Base-by-base conservation (phyloP, 1,140 invertebrate genomes). In the Portunus trituberculatus region DNA sequence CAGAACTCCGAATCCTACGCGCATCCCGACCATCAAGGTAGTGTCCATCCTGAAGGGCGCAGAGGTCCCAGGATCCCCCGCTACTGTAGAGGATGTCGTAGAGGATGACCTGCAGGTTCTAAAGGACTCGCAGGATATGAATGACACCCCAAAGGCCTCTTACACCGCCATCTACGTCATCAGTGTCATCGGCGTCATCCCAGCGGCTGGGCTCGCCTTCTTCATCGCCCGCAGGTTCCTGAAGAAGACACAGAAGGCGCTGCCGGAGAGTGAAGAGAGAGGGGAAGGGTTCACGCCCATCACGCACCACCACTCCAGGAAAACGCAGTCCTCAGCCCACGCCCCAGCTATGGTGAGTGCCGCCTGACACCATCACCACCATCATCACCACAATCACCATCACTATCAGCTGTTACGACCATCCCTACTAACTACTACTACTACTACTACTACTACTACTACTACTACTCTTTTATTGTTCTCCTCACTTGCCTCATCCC, bases 241-340 rank as follows among this genome's bases (percentile, higher is more conserved):
- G 84, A 95, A 89, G 86, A 95, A 93, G 67, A 90, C 91, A 12
- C 94, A 96, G 39, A 96, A 96, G 48, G 96, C 96, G 12, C 87
- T 96, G 59, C 96, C 96, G 0, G 96, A 96, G 87, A 95, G 94
- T n/a, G 96, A 96, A 76, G 96, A 96, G 82, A 29, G 92, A 92
- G 94, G 91, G 0, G 96, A 96, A 39, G 94, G 96, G 16, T 95
- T 95, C 92, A 95, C 96, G 4, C 96, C 96, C 59, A 59, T 94
- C 52, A 96, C 96, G 10, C 94, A 96, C 31, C 96, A 95, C 82
- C 96, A 95, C 88, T 48, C 92, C 90, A 94, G 94, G 39, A 93
- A 95, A 39, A 31, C 96, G 12, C 67, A 76, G 67, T n/a, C 67
- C 67, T 76, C 67, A 25, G 93, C 94, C 6, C 92, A 96, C 82